These are phyloP conservation scores for Pollenia labialis DNA, from an alignment of 2,888 invertebrate genomes.

Conservation along the genomic window DNA sequence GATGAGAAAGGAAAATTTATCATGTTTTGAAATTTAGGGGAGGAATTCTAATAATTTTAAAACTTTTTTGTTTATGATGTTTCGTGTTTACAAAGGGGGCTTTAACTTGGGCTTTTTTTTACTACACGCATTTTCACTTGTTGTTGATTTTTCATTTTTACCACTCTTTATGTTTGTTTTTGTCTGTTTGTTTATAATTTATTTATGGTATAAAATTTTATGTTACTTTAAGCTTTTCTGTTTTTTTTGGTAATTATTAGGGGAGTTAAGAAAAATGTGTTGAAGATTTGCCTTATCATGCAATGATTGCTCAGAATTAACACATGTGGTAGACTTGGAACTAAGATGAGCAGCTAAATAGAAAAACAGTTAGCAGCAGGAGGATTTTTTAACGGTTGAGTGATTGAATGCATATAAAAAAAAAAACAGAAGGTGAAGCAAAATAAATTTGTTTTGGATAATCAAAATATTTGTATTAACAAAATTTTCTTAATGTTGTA, in stretches of 20 bases:
- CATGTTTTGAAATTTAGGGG: constrained; percentile 7
- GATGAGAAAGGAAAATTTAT: constrained; percentile 14
- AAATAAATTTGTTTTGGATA: constrained; percentile 62
- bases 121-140: constrained; percentile 53
- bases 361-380: background rate
- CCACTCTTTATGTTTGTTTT: constrained; percentile 39
- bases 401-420: constrained; percentile 4
- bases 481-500: background rate
- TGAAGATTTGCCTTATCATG: constrained; percentile 47
- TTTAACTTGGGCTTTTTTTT: constrained; percentile 23
- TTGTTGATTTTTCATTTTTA: constrained; percentile 69
- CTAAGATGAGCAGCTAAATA: constrained; percentile 13
- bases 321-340: constrained; percentile 14
- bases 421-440: constrained; percentile 12
- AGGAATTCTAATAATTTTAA: constrained; percentile 14
- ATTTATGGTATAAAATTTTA: constrained; percentile 59
- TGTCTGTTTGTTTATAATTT: constrained; percentile 65
- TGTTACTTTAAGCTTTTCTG: constrained; percentile 17
- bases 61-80: background rate
- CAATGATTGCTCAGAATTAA: constrained; percentile 59
- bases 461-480: constrained; percentile 45
- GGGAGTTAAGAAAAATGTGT: constrained; percentile 21
- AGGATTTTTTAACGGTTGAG: constrained; percentile 10
- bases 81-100: constrained; percentile 45
- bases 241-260: background rate